Conservation (phyloP, 1,140 invertebrate species). For the Drosophila nigromelanica region DNA sequence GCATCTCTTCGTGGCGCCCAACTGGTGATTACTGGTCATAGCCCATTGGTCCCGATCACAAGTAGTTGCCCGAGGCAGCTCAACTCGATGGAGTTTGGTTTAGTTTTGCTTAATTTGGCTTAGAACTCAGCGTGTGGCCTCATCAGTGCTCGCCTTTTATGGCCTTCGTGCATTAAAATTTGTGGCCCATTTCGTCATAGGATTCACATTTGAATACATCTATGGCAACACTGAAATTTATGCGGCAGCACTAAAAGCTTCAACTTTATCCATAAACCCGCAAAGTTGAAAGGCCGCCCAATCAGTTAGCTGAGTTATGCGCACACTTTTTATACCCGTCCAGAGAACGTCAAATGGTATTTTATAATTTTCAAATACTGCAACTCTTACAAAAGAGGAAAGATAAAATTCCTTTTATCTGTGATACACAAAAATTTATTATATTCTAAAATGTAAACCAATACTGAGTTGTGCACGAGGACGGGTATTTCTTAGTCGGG, state of each 20-base stretch:
- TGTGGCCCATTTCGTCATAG: slow-evolving; percentile 11
- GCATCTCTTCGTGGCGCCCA: slow-evolving; percentile 4
- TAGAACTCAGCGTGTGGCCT: slow-evolving; percentile 38
- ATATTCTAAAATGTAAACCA: too few relatives aligned
- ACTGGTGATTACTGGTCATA: slow-evolving; percentile 5
- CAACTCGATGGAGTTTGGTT: background rate
- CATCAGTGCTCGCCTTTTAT: slow-evolving; percentile 39
- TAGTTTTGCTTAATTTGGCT: slow-evolving; percentile 19
- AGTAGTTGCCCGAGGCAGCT: slow-evolving; percentile 22
- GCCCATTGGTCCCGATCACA: slow-evolving; percentile 27
- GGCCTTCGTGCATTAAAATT: slow-evolving; percentile 28
- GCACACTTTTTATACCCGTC: slow-evolving; percentile 6
- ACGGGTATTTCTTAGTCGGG: background rate
- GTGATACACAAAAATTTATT: too few relatives aligned
- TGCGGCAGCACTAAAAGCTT: slow-evolving; percentile 25
- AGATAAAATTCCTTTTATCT: too few relatives aligned
- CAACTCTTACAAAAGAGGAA: too few relatives aligned
- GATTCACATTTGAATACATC: slow-evolving; percentile 48
- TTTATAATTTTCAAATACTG: background rate
- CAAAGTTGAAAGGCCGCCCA: slow-evolving; percentile 31
- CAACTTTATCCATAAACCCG: slow-evolving; percentile 69
- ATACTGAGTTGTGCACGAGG: too few relatives aligned
- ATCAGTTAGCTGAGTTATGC: slow-evolving; percentile 32
- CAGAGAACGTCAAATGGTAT: background rate
- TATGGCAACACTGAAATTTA: slow-evolving; percentile 43